Evolutionary conservation across 2,888 invertebrate genomes (phyloP), one percentile per base, ranked within the genome.

Genomic region (Perdita meconis): DNA sequence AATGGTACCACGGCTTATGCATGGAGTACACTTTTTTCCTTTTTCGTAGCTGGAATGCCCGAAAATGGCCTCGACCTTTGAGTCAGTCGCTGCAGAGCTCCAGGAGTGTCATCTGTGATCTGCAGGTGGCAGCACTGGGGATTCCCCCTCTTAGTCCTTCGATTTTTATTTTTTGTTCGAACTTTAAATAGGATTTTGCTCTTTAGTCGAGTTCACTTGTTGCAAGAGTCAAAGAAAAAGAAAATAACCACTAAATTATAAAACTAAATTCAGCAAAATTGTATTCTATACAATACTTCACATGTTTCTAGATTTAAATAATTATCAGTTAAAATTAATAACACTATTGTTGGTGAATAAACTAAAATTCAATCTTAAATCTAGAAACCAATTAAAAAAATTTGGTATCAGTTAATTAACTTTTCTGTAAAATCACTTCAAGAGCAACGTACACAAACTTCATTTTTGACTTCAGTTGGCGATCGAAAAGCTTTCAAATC

Each of bases 1-100:
- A 96, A 97, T 98, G 98, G 98, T 98, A 98, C 97, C 96, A 94
- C 92, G 90, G 92, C 93, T 92, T 93, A 89, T 92, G 92, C 92
- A 92, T 92, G 92, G 84, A 88, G 87, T 92, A 92, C 91, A 91
- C 91, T 86, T 89, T 90, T 86, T 89, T 90, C 86, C 81, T 83
- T 85, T 83, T 77, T 78, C 78, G 71, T 83, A 83, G 80, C 76
- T 56, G 77, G 78, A 64, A 53, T 56, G 40, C 63, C 64, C 59
- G 61, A 72, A 76, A 85, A 50, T 85, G 79, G 85, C 85, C 80
- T 68, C 24, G 40, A 76, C 60, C 4, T 12, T 24, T 30, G n/a
- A n/a, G n/a, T 72, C 30, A 10, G 6, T 47, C 36, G 10, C 5
- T 2, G n/a, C n/a, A 13, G 5, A 36, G n/a, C 5, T 12, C n/a